phyloP scores from a whole-genome alignment of 53 echinoderm and acorn worm species.

The Holothuria scabra region DNA sequence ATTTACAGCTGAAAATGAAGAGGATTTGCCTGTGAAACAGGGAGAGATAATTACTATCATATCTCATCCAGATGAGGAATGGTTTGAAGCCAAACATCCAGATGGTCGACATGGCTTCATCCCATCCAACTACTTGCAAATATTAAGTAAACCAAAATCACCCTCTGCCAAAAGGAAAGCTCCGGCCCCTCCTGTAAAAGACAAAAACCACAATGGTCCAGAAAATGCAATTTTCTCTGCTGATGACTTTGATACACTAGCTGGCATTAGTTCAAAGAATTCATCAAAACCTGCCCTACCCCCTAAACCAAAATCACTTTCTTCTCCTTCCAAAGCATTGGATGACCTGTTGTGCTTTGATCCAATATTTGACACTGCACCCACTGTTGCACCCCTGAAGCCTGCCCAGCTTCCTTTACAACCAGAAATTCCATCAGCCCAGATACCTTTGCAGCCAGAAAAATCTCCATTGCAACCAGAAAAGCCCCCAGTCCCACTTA shows the following conservation, averaged over 20 bases:
- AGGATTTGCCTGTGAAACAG: constrained; percentile 78
- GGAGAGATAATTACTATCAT: constrained; percentile 80
- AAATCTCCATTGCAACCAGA: not conserved
- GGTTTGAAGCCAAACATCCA: constrained; percentile 84
- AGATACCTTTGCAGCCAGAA: not conserved
- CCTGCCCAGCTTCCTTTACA: constrained; percentile 5
- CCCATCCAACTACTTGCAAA: constrained; percentile 86
- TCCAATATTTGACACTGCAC: constrained; percentile 67
- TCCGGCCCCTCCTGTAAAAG: constrained; percentile 65
- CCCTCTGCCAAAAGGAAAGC: constrained; percentile 91
- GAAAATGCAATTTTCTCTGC: not conserved
- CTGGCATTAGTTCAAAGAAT: constrained; percentile 4
- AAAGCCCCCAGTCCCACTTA: constrained; percentile 52
- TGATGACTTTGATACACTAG: constrained; percentile 21
- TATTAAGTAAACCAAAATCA: constrained; percentile 84
- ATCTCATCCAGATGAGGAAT: constrained; percentile 77
- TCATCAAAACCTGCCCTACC: constrained; percentile 64
- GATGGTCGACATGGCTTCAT: constrained; percentile 78
- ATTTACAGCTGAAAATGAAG: constrained; percentile 82
- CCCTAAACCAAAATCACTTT: constrained; percentile 58
- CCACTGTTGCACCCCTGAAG: constrained; percentile 52
- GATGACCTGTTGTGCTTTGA: constrained; percentile 89
- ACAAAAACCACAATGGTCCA: not conserved
- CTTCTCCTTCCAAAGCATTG: constrained; percentile 57
- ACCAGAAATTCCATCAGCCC: not conserved